A percentile compares a stretch with the other conserved stretches of the same genome.
phyloP scores from a whole-genome alignment of 2,797 vertebrate species.

The Eulemur rubriventer region DNA sequence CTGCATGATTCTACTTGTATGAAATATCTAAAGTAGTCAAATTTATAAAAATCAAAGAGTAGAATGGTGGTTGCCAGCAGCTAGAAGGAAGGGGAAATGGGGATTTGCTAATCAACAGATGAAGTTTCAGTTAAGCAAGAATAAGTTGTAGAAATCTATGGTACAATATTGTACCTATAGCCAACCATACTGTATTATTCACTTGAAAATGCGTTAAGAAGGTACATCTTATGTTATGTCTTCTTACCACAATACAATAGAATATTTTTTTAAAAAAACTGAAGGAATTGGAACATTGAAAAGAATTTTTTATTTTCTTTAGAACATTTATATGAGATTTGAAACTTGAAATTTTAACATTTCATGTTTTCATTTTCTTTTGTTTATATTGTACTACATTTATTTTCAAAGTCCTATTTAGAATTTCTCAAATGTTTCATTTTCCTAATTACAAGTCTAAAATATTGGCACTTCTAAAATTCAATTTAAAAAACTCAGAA shows the following conservation, averaged over 20 bases:
- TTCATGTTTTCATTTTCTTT: not conserved
- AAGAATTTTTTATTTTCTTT: not conserved
- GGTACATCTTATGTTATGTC: not conserved
- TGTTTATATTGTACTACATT: not conserved
- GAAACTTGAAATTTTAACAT: conserved; percentile 9
- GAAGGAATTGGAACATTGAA: not conserved
- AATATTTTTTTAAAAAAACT: not conserved
- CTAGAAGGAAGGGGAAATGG: not conserved
- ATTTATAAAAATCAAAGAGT: not conserved
- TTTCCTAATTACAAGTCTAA: conserved; percentile 6
- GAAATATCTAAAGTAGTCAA: not conserved
- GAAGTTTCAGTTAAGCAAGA: not conserved
- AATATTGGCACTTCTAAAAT: not conserved
- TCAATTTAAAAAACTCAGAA: not conserved
- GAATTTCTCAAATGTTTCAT: conserved; percentile 36
- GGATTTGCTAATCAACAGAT: not conserved
- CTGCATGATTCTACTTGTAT: not conserved
- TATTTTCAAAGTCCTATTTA: conserved; percentile 8
- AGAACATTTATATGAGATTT: conserved; percentile 16
- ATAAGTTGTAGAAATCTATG: not conserved
- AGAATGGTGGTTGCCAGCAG: not conserved
- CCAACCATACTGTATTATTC: not conserved
- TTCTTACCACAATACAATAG: not conserved
- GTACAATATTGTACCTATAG: not conserved
- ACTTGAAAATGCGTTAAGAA: not conserved